These are phyloP conservation scores for Lamellibrachia satsuma DNA, from an alignment of 2,888 invertebrate species.

Conservation along the genomic window DNA sequence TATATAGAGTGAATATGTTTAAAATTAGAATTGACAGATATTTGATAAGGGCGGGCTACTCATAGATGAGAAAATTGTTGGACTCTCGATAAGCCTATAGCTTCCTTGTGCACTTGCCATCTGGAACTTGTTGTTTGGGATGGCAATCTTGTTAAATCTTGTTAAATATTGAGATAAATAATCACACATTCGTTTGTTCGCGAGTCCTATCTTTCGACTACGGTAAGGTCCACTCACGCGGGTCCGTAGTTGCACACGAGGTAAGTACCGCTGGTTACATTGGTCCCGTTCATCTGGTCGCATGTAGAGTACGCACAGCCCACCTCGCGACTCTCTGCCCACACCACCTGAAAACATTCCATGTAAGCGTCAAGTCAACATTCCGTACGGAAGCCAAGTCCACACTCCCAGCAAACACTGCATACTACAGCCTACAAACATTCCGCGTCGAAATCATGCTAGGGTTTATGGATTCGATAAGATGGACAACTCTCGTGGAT, in stretches of 20 bases:
- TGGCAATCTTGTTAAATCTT: too few species aligned
- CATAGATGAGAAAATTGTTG: too few species aligned
- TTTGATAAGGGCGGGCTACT: too few species aligned
- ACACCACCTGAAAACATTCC: constrained; percentile 3
- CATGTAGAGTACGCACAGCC: neutral
- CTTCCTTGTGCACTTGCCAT: too few species aligned
- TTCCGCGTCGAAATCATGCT: neutral
- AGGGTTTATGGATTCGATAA: too few species aligned
- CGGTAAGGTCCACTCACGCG: neutral
- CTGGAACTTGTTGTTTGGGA: too few species aligned
- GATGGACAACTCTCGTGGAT: too few species aligned
- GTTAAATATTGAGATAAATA: neutral
- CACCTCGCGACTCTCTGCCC: neutral
- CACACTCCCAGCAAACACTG: neutral
- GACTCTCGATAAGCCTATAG: too few species aligned
- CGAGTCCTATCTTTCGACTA: neutral
- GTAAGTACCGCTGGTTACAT: neutral
- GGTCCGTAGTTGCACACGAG: neutral
- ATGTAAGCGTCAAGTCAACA: neutral
- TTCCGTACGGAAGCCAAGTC: neutral
- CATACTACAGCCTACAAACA: neutral
- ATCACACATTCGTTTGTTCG: neutral
- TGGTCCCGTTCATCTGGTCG: neutral
- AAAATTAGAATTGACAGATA: too few species aligned
- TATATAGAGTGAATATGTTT: too few species aligned